Evolutionary conservation across 2,113 vertebrate genomes (phyloP), one percentile per base, ranked within the genome.

Genomic region (Sinocyclocheilus anshuiensis): DNA sequence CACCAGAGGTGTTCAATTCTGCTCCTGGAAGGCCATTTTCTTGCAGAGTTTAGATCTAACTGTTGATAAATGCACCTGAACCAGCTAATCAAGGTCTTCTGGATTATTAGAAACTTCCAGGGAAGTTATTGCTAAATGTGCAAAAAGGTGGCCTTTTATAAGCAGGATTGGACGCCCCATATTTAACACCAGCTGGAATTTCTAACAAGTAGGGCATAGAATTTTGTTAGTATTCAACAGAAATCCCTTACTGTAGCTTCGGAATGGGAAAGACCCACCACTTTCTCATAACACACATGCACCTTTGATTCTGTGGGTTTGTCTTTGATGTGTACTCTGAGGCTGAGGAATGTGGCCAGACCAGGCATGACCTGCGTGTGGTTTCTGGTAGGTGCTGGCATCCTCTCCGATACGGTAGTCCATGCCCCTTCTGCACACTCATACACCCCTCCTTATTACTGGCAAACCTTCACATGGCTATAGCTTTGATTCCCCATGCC

Each of bases 401-500:
- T 90, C 87, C 84, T 84, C 77, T 81, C 78, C 26, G 74, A 65
- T 42, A 71, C 24, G 55, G 75, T 50, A 84, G 33, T 76, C 12
- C 33, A 22, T 78, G 57, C 63, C 77, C 80, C 67, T 50, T 48
- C 72, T 63, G 33, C 77, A 26, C 83, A 65, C 55, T 20, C 50
- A 1, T 59, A n/a, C 57, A 36, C 76, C 78, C 81, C 81, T 78
- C 42, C 85, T 80, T 57, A 65, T 87, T 88, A 50, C 89, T 93
- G 93, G 93, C 93, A 93, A 88, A 91, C 89, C 91, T 93, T 94
- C 92, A 95, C 88, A 93, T 86, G 82, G 71, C 80, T 53, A 15
- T 39, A 50, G 81, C 93, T 94, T 94, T 94, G 90, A 93, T 92
- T 92, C 89, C 76, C 77, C 81, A 53, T 33, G 86, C 90, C 89